A percentile compares a stretch with the other conserved stretches of the same genome.
These are phyloP conservation scores for Temnothorax longispinosus DNA, from an alignment of 1,140 invertebrate genomes.

Conservation along the genomic window DNA sequence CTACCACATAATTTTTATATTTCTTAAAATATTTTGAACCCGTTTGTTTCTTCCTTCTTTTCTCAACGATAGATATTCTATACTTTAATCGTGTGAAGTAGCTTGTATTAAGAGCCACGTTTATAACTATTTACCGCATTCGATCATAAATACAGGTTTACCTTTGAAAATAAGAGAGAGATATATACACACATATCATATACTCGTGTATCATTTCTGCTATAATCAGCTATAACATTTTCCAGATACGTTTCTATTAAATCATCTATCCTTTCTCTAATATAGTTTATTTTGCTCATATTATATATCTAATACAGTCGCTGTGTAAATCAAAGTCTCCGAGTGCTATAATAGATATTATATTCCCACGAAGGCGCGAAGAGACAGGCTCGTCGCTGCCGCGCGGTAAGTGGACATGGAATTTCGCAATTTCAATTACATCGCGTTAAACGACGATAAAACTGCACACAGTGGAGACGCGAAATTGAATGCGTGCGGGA, in stretches of 20 bases:
- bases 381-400: slow-evolving; percentile 33
- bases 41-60: not conserved
- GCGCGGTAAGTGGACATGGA: slow-evolving; percentile 38
- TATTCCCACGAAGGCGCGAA: slow-evolving; percentile 40
- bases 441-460: slow-evolving; percentile 49
- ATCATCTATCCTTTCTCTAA: slow-evolving; percentile 10
- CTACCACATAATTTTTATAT: not conserved
- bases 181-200: not conserved
- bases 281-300: slow-evolving; percentile 17
- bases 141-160: not conserved
- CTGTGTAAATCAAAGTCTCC: slow-evolving; percentile 19
- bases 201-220: not conserved
- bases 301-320: not conserved
- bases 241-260: not conserved
- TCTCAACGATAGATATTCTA: not conserved
- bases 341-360: slow-evolving; percentile 2
- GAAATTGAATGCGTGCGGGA: slow-evolving; percentile 31
- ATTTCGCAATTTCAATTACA: slow-evolving; percentile 54
- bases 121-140: not conserved
- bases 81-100: not conserved
- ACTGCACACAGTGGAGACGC: slow-evolving; percentile 5
- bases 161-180: not conserved
- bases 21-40: not conserved
- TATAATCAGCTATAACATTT: not conserved
- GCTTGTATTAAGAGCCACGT: not conserved